Evolutionary conservation across 2,113 vertebrate species (phyloP), one percentile per base, ranked within the genome.

Genomic region (Antechinus stuartii): DNA sequence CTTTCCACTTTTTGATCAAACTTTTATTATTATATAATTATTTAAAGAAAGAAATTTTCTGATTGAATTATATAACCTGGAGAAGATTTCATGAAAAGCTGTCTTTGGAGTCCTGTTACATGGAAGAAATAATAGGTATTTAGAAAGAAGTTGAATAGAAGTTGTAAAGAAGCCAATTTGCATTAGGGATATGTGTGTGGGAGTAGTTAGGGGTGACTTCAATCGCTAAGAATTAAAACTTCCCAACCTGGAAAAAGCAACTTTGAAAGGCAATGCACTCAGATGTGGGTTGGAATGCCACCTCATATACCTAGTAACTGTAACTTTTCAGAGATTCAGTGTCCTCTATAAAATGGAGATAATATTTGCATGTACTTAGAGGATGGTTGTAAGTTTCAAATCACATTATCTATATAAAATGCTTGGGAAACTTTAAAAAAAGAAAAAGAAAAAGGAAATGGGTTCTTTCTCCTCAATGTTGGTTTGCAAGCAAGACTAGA

Each of bases 21-120:
- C 98, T 98, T 98, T 98, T 98, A 98, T 98, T 98, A 98, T 98
- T 97, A 96, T 92, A 98, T 97, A 98, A 98, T 97, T 98, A 96
- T 98, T 96, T 94, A 94, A 84, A 95, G 97, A 97, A 95, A 98
- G 93, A 93, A 97, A 93, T 96, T 92, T 97, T 92, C 93, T 68
- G 91, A 95, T 97, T 97, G 93, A 98, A 97, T 56, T 54, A 7
- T n/a, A 3, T n/a, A n/a, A n/a, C 16, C 30, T n/a, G 35, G 30
- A 76, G 68, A 76, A 42, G 68, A 76, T 22, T 25, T 76, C 35
- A 16, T 42, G 11, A 42, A 42, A n/a, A 76, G 7, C 42, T 22
- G 68, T n/a, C 68, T 35, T 35, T 68, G 12, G 4, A n/a, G 61
- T 11, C 61, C 61, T 68, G 61, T 68, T 35, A 68, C n/a, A 22